Percentiles rank a stretch among this genome's conserved stretches.
These are phyloP conservation scores for Semnornis frantzii DNA, from an alignment of 2,113 vertebrate species.

Conservation along the genomic window DNA sequence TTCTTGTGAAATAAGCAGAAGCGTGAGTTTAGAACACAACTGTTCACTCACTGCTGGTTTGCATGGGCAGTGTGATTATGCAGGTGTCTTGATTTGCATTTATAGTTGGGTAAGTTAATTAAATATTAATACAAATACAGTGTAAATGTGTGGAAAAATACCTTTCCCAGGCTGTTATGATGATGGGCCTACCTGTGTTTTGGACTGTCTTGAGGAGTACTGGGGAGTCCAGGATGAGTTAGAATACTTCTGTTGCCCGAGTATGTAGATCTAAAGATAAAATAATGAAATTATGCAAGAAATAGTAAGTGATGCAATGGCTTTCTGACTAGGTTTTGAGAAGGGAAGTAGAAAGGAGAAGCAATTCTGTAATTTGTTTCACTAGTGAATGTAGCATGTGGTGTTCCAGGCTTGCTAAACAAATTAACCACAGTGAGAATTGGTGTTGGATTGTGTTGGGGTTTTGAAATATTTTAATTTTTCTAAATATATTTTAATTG, in stretches of 20 bases:
- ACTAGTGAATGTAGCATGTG: background rate
- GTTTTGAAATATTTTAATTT: background rate
- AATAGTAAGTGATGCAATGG: background rate
- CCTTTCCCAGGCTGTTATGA: background rate
- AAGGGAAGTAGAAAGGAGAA: conserved; percentile 39
- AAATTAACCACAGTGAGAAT: background rate
- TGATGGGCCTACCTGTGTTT: background rate
- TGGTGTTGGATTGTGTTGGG: background rate
- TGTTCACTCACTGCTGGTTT: background rate
- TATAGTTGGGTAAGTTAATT: background rate
- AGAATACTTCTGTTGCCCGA: background rate
- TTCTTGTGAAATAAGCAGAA: background rate
- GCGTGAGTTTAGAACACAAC: background rate
- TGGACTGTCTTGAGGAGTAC: background rate
- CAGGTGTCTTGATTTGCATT: background rate
- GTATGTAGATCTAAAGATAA: background rate
- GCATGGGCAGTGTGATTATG: background rate
- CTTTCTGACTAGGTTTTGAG: background rate
- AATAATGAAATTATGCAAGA: conserved; percentile 1
- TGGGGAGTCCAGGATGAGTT: background rate
- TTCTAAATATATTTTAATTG: background rate
- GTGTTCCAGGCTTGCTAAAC: background rate
- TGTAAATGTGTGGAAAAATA: background rate
- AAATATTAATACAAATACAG: background rate
- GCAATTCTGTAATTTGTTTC: background rate